A percentile compares a stretch with the other conserved stretches of the same genome.
These are phyloP conservation scores for Dinoponera quadriceps DNA, from an alignment of 1,140 invertebrate genomes.

Conservation along the genomic window DNA sequence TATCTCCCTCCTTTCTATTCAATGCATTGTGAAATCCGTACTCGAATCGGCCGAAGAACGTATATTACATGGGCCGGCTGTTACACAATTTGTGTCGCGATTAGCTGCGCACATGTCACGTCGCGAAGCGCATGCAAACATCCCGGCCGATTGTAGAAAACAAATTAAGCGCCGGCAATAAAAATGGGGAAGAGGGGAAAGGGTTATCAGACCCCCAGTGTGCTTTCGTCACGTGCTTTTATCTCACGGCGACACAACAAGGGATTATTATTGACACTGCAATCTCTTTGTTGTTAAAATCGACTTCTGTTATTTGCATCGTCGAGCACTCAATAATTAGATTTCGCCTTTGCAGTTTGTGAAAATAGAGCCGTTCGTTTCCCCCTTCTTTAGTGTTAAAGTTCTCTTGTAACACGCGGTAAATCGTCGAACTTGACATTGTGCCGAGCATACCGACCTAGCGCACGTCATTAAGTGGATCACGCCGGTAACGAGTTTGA, in stretches of 20 bases:
- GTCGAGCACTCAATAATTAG: no score
- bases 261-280: conserved; percentile 42
- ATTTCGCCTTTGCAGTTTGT: no score
- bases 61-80: no score
- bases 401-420: no score
- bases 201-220: conserved; percentile 63
- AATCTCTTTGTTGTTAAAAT: conserved; percentile 21
- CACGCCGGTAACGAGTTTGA: conserved; percentile 34
- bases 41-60: no score
- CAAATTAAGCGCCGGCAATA: conserved; percentile 21
- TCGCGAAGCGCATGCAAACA: background rate
- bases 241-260: conserved; percentile 19
- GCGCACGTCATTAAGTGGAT: conserved; percentile 40
- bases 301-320: background rate
- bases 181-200: conserved; percentile 10
- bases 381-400: no score
- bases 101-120: conserved; percentile 18
- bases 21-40: no score
- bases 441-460: conserved; percentile 15
- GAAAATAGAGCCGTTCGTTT: no score
- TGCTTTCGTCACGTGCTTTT: conserved; percentile 26
- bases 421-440: conserved; percentile 59
- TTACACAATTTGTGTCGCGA: conserved; percentile 37
- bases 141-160: conserved; percentile 19
- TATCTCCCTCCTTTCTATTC: no score